Conservation (phyloP, 2,113 vertebrate genomes). For the Microcebus ravelobensis region DNA sequence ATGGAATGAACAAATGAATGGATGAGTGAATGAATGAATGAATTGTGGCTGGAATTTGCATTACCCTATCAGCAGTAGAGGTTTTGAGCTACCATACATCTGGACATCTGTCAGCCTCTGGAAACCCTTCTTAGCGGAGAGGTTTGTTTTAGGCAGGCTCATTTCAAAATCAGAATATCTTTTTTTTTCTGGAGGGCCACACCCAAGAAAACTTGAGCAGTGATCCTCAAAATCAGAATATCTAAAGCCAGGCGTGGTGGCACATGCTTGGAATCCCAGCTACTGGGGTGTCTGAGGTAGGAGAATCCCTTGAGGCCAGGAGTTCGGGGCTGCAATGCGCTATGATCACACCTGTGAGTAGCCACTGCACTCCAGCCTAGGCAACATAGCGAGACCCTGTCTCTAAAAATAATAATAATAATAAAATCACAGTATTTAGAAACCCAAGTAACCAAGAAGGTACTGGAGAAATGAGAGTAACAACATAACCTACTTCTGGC, state of each 20-base stretch:
- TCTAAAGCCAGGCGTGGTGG: no score
- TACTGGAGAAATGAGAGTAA: background rate
- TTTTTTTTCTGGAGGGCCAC: no score
- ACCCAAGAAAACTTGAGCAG: no score
- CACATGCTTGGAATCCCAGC: no score
- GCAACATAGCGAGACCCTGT: no score
- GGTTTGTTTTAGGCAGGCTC: background rate
- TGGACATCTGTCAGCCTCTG: background rate
- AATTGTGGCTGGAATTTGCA: background rate
- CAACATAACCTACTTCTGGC: background rate
- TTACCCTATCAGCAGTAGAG: background rate
- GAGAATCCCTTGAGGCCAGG: no score
- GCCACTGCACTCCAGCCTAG: no score
- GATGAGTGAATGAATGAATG: background rate
- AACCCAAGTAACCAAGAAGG: background rate
- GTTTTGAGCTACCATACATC: background rate
- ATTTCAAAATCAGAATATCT: background rate
- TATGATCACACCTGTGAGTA: no score
- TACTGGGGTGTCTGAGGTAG: no score
- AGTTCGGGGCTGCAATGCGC: no score
- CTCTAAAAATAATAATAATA: no score
- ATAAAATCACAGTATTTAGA: background rate
- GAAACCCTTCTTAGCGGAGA: background rate
- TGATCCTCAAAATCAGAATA: no score
- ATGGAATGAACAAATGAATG: background rate